Evolutionary conservation across 2,888 invertebrate genomes (phyloP).

Genomic region (Cataglyphis livida): DNA sequence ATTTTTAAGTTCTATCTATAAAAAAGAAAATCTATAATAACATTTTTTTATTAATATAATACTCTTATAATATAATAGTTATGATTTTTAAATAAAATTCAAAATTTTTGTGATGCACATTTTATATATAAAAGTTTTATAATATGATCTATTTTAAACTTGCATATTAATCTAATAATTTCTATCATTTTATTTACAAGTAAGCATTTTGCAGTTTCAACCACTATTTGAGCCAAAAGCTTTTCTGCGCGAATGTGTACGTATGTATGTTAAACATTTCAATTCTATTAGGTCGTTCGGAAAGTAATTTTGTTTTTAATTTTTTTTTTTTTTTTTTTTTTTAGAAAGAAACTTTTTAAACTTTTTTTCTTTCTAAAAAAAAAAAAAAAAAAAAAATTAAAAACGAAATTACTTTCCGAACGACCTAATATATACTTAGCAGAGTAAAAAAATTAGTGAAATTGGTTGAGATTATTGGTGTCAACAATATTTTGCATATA

Average conservation of each 20-base stretch:
- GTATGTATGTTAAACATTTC: not conserved
- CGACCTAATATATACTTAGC: not conserved
- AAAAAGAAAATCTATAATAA: not conserved
- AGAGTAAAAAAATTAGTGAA: not conserved
- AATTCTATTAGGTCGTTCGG: too few species aligned
- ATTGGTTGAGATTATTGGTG: not conserved
- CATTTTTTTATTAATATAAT: not conserved
- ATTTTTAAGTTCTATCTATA: not conserved
- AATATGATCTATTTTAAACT: not conserved
- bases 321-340: too few species aligned
- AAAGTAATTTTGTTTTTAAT: too few species aligned
- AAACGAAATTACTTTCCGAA: too few species aligned
- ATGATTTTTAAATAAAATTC: not conserved
- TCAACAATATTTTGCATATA: not conserved
- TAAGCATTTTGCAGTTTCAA: not conserved
- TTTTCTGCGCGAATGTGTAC: not conserved
- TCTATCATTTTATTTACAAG: slow-evolving; percentile 16
- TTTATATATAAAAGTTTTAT: not conserved
- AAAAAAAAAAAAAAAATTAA: too few species aligned
- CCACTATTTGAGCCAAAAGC: not conserved
- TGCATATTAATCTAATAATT: slow-evolving; percentile 17
- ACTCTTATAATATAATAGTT: not conserved
- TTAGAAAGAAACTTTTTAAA: too few species aligned
- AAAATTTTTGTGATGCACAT: not conserved
- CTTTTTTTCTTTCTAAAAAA: too few species aligned